Base-by-base conservation (phyloP, 2,888 invertebrate genomes). In the Tiliacea citrago region DNA sequence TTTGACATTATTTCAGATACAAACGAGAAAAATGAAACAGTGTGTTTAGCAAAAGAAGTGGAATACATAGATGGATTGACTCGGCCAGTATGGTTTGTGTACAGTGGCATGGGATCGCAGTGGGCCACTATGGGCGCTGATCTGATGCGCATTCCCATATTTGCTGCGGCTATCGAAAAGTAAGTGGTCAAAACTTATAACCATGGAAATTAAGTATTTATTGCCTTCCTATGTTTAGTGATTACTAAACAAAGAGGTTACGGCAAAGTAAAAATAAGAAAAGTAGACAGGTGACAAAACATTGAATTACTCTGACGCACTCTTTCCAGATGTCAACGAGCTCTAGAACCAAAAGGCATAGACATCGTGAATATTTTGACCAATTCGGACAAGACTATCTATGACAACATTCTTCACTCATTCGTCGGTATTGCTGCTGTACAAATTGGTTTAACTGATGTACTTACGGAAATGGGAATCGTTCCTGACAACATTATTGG, bases 401-500 rank as follows among this genome's bases (percentile, higher is more conserved):
- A 97, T 86, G 96, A 97, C 62, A 97, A 97, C 88, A 97, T 97
- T 49, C 88, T 98, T 10, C 94, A 97, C 91, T 97, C 97, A 2
- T 98, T 98, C 91, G 97, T 98, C 29, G 97, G 97, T 39, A 98
- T 98, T 77, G 97, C 98, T 21, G 97, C 98, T 0, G 92, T 96
- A 1, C 96, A 97, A 96, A 97, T 98, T 80, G 97, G 94, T 1
- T 88, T 97, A 5, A 96, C 97, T n/a, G 98, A 98, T 89, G 91
- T 98, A 6, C 92, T 98, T 51, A 93, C 90, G 58, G 93, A 92
- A 2, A 89, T 97, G 3, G 97, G 97, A 39, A 94, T 98, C 24
- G 93, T 95, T 66, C 97, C 98, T 2, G 98, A 98, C 90, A 97
- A 97, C 39, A 97, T 98, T 79, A 97, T 98, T 83, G 98, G 98